Base-by-base conservation (phyloP, 2,888 invertebrate genomes). In the Leucoptera coffeella region DNA sequence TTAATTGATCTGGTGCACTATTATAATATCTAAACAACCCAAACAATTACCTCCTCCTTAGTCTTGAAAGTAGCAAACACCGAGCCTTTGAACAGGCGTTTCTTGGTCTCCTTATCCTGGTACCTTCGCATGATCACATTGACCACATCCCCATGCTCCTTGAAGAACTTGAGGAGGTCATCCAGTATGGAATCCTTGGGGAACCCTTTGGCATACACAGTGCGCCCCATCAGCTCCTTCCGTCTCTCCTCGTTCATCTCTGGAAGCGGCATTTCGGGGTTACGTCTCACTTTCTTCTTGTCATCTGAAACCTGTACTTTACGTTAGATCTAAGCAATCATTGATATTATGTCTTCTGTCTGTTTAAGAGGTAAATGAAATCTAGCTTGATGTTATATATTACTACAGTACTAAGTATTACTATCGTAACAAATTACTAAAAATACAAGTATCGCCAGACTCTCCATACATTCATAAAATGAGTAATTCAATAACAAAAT, bases 181-280 rank as follows among this genome's bases (percentile, higher is more conserved):
- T 88, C 84, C 15, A 92, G 64, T 0, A 62, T 52, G 4, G 76
- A 73, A 33, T 77, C 80, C 42, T 79, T 75, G 0, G 85, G 42
- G 91, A 91, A 4, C 89, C 89, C 73, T 95, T 95, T 95, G 25
- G 82, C 82, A 46, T 96, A 97, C 10, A 89, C 75, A 1, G 92
- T 88, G 29, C 89, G 76, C 3, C 72, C 64, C 40, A 77, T 73
- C 3, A 93, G 61, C 34, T 85, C 85, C 43, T 88, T 86, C 38
- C 84, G 80, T 14, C 85, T 78, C 34, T 90, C 88, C 35, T 89
- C 86, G 33, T 85, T 82, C 47, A 84, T 81, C 43, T 87, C 88
- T 0, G 95, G 95, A 9, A 94, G 44, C 0, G 88, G 85, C 37
- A 79, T 67, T 4, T 82, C 78, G 0, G 79, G 79, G 33, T 74